These are phyloP conservation scores for Chymomyza caudatula DNA, from an alignment of 2,888 invertebrate genomes.

Conservation along the genomic window DNA sequence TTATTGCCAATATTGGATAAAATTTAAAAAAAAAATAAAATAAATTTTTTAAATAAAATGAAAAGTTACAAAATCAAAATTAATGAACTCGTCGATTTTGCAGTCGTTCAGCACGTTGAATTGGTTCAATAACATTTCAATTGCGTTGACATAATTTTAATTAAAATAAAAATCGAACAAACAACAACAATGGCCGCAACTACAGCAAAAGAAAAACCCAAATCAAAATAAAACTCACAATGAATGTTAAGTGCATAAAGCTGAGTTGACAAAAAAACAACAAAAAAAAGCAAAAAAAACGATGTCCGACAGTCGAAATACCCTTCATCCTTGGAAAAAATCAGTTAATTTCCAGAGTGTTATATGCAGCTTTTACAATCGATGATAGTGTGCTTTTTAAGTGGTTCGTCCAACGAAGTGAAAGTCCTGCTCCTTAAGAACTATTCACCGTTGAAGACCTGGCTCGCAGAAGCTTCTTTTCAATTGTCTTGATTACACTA, in stretches of 20 bases:
- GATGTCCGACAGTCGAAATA: too few species aligned
- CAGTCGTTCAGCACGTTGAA: slow-evolving; percentile 23
- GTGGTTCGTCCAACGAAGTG: too few species aligned
- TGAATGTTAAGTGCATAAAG: slow-evolving; percentile 57
- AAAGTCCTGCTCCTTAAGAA: too few species aligned
- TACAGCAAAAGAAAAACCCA: slow-evolving; percentile 11
- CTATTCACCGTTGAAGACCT: too few species aligned
- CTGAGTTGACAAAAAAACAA: slow-evolving; percentile 24
- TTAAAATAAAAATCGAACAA: slow-evolving; percentile 50
- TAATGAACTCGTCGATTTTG: slow-evolving; percentile 57
- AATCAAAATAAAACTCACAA: slow-evolving; percentile 39
- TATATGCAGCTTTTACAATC: too few species aligned
- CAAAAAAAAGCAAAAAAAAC: background rate
- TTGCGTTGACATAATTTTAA: slow-evolving; percentile 70
- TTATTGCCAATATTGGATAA: slow-evolving; percentile 43
- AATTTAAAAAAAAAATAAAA: background rate
- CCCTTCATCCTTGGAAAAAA: too few species aligned
- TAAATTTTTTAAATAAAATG: slow-evolving; percentile 10
- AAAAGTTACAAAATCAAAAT: slow-evolving; percentile 68
- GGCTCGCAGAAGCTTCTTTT: too few species aligned
- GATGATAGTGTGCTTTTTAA: too few species aligned
- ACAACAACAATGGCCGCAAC: slow-evolving; percentile 18
- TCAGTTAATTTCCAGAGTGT: too few species aligned
- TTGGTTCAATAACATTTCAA: slow-evolving; percentile 70
- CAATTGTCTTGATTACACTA: too few species aligned